Evolutionary conservation across 2,888 invertebrate genomes (phyloP).

Genomic region (Calameuta idolon): DNA sequence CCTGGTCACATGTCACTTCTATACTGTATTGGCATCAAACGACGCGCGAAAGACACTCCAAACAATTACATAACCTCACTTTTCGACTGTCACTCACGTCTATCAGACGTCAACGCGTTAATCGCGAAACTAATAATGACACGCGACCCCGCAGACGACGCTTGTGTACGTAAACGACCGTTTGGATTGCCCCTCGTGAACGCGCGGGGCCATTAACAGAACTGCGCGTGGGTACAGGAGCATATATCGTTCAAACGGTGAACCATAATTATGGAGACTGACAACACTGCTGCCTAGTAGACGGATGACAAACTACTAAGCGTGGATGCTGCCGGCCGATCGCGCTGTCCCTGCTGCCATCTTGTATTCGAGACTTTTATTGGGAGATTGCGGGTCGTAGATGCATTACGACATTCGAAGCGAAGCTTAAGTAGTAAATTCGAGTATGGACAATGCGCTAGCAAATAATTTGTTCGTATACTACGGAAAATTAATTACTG

Average conservation of each 20-base stretch:
- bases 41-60: constrained; percentile 24
- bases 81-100: constrained; percentile 19
- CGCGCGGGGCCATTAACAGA: constrained; percentile 48
- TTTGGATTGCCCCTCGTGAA: constrained; percentile 36
- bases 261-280: constrained; percentile 45
- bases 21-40: constrained; percentile 38
- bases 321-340: constrained; percentile 24
- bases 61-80: constrained; percentile 48
- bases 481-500: too few species aligned
- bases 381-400: background rate
- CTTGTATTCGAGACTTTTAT: background rate
- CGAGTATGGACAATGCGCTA: too few species aligned
- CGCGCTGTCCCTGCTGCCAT: constrained; percentile 1
- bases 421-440: too few species aligned
- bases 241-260: constrained; percentile 45
- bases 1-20: constrained; percentile 38
- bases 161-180: constrained; percentile 20
- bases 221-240: constrained; percentile 38
- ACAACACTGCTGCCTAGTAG: constrained; percentile 42
- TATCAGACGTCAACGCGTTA: background rate
- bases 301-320: constrained; percentile 35
- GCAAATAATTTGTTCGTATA: too few species aligned
- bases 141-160: constrained; percentile 13
- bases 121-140: constrained; percentile 11
- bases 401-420: too few species aligned